phyloP scores from a whole-genome alignment of 2,797 vertebrate species.

The Apogon hyalosoma region DNA sequence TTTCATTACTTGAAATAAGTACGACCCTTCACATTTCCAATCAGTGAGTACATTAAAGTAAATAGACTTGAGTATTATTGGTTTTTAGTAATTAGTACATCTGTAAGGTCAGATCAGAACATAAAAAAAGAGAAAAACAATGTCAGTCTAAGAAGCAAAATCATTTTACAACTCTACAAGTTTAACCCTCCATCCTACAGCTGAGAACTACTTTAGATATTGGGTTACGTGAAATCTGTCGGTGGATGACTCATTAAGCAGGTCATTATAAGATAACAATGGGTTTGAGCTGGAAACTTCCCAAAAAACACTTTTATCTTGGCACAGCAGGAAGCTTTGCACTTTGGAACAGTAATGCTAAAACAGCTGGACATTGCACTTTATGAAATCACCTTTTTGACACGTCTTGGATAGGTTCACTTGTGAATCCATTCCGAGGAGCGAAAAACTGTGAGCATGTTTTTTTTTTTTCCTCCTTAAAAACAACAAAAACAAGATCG shows the following conservation, averaged over 20 bases:
- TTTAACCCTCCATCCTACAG: background rate
- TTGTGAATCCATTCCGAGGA: conserved; percentile 31
- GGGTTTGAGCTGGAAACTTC: conserved; percentile 9
- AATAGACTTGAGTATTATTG: conserved; percentile 2
- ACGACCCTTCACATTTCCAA: conserved; percentile 18
- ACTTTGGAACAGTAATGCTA: conserved; percentile 72
- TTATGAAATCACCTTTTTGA: conserved; percentile 72
- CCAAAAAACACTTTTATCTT: conserved; percentile 52
- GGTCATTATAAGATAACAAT: background rate
- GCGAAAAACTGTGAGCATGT: conserved; percentile 21
- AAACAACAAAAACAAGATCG: background rate
- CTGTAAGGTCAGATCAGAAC: conserved; percentile 33
- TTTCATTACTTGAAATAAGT: background rate
- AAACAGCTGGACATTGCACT: conserved; percentile 68
- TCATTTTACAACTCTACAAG: conserved; percentile 1
- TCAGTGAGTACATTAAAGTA: conserved; percentile 1
- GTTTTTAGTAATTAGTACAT: conserved; percentile 39
- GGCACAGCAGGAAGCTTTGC: conserved; percentile 80
- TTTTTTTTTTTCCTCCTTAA: background rate
- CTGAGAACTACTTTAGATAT: conserved; percentile 1
- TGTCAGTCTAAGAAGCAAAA: conserved; percentile 8
- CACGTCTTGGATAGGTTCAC: conserved; percentile 64
- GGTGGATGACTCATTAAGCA: conserved; percentile 3
- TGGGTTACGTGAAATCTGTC: conserved; percentile 19
- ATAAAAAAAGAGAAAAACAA: conserved; percentile 7